Evolutionary conservation across 1,140 invertebrate species (phyloP).

Genomic region (Trichonephila clavata): DNA sequence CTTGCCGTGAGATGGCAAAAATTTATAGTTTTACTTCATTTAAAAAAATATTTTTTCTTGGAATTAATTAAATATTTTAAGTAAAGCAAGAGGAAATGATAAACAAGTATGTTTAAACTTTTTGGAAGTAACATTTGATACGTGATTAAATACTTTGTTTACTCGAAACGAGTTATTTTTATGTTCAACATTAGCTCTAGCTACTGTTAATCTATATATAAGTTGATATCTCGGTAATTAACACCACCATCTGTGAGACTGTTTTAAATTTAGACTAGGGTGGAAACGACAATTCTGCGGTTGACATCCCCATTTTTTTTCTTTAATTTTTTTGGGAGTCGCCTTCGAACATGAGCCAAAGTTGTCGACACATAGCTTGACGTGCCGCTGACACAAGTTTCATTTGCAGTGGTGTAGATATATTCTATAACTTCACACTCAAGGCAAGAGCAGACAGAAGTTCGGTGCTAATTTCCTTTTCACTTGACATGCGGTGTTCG

Average conservation of each 20-base stretch:
- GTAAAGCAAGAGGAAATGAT: too few species aligned
- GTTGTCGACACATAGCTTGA: slow-evolving; percentile 47
- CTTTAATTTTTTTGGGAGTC: background rate
- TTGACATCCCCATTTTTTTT: background rate
- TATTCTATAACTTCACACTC: slow-evolving; percentile 41
- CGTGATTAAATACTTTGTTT: too few species aligned
- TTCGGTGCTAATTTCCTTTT: slow-evolving; percentile 49
- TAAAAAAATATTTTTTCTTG: too few species aligned
- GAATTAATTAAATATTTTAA: too few species aligned
- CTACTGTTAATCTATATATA: background rate
- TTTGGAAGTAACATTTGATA: too few species aligned
- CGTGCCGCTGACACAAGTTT: slow-evolving; percentile 51
- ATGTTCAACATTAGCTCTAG: background rate
- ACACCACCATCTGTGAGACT: background rate
- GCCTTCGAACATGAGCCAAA: slow-evolving; percentile 18
- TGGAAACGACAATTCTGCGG: background rate
- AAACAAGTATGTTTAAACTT: too few species aligned
- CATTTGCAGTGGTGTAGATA: slow-evolving; percentile 45
- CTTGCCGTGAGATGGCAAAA: too few species aligned
- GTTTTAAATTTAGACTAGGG: slow-evolving; percentile 13
- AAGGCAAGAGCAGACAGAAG: background rate
- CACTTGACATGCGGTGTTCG: slow-evolving; percentile 4
- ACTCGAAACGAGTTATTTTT: too few species aligned
- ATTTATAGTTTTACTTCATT: too few species aligned
- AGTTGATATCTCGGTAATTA: background rate